Conservation (phyloP, 2,888 invertebrate genomes). For the Neoitamus cyanurus region DNA sequence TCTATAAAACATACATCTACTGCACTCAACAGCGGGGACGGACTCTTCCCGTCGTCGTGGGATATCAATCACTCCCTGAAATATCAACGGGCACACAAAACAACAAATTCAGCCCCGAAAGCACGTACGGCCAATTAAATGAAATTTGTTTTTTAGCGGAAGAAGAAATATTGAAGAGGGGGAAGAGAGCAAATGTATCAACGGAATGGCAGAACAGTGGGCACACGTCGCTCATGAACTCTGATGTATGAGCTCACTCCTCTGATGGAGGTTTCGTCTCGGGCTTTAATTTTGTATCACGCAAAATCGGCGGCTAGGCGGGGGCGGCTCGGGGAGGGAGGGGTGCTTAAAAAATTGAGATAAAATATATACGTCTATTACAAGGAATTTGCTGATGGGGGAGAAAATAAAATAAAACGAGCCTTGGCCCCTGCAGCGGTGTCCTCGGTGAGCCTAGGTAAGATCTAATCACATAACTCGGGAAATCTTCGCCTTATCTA, state of each 20-base stretch:
- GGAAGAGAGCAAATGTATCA: neutral
- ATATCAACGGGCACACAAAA: neutral
- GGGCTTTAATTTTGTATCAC: conserved; percentile 35
- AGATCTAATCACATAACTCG: neutral
- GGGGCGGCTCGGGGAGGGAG: neutral
- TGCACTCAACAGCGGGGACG: neutral
- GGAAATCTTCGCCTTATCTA: neutral
- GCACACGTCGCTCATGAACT: neutral
- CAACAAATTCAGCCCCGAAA: neutral
- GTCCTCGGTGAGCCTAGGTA: neutral
- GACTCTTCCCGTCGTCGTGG: neutral
- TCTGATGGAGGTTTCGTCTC: neutral
- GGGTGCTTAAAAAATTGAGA: neutral
- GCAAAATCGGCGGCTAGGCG: conserved; percentile 19
- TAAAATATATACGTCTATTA: neutral
- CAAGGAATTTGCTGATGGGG: neutral
- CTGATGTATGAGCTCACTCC: neutral
- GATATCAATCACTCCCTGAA: neutral
- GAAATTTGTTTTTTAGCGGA: neutral
- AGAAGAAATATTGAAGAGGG: neutral
- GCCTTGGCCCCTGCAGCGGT: neutral
- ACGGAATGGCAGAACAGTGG: conserved; percentile 2
- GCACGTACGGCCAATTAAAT: neutral
- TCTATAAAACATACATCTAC: neutral
- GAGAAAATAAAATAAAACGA: neutral